Evolutionary conservation across 2,797 vertebrate genomes (phyloP), one percentile per base, ranked within the genome.

Genomic region (Scleropages formosus): DNA sequence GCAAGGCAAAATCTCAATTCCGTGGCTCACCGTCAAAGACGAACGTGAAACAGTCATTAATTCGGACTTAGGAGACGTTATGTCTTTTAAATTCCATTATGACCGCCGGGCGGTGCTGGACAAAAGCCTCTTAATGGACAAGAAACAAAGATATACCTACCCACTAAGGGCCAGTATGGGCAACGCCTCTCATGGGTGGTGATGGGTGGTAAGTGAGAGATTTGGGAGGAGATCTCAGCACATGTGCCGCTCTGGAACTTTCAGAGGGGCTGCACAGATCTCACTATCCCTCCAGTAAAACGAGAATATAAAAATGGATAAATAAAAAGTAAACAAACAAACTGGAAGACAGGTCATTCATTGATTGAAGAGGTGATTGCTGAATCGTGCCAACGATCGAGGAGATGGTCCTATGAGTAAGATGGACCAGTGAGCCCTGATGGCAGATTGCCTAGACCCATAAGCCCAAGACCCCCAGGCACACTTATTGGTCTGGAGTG

Each of bases 401-500:
- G 31, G 6, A 39, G 26, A 69, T 8, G 51, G 44, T 69, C 11
- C 44, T 69, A 66, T 20, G 67, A 1, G 31, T 44, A 46, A 7
- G 18, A 39, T 39, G 39, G 39, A 9, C 7, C 27, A 20, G 4
- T 2, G n/a, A 20, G 64, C n/a, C 16, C 27, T 47, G 49, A 15
- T 46, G n/a, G 66, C n/a, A 49, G 20, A 20, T 44, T 16, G n/a
- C 12, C 51, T 12, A 44, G 44, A 56, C 53, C 10, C 11, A n/a
- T 56, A 53, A 20, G 44, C 11, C 44, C 44, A 18, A 20, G 65
- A 11, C 39, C 6, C 20, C 39, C 20, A 68, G 16, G 22, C 47
- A 56, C 20, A 12, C 22, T 58, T 71, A 56, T 71, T 51, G 49
- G 71, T 71, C 69, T 69, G 66, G 66, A 26, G 26, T 22, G 24